Conservation (phyloP, 1,140 invertebrate species). For the Protaetia brevitarsis region DNA sequence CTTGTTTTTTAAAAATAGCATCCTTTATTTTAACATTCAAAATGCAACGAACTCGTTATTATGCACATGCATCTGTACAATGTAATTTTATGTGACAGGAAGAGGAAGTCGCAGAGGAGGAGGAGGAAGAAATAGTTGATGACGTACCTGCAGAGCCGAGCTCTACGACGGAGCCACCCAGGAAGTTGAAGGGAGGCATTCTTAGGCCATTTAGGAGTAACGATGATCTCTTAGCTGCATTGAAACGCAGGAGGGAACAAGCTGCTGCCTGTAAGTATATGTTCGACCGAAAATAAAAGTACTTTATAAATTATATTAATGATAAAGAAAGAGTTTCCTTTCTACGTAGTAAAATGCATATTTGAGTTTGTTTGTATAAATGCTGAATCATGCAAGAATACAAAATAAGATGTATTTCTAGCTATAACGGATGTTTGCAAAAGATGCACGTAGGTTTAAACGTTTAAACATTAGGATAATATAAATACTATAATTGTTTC, state of each 20-base stretch:
- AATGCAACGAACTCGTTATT: not conserved
- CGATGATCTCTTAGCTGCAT: constrained; percentile 65
- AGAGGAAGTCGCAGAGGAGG: constrained; percentile 49
- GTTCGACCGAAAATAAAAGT: no score
- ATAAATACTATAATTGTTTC: no score
- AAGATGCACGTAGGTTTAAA: no score
- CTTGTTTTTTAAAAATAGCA: no score
- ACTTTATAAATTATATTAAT: no score
- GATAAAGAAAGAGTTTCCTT: no score
- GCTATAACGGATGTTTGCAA: no score
- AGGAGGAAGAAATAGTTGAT: constrained; percentile 50
- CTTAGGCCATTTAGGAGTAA: constrained; percentile 69
- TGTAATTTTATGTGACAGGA: constrained; percentile 38
- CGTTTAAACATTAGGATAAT: no score
- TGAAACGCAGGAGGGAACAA: constrained; percentile 64
- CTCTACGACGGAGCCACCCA: constrained; percentile 64
- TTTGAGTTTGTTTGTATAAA: no score
- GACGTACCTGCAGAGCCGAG: constrained; percentile 49
- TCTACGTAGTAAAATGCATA: no score
- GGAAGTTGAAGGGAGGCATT: constrained; percentile 57
- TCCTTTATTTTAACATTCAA: not conserved
- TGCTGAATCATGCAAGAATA: no score
- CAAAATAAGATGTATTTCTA: no score
- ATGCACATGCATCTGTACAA: not conserved
- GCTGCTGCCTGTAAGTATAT: constrained; percentile 47